Percentiles rank a stretch among this genome's conserved stretches.
Evolutionary conservation across 2,113 vertebrate species (phyloP).

Genomic region (Eublepharis macularius): DNA sequence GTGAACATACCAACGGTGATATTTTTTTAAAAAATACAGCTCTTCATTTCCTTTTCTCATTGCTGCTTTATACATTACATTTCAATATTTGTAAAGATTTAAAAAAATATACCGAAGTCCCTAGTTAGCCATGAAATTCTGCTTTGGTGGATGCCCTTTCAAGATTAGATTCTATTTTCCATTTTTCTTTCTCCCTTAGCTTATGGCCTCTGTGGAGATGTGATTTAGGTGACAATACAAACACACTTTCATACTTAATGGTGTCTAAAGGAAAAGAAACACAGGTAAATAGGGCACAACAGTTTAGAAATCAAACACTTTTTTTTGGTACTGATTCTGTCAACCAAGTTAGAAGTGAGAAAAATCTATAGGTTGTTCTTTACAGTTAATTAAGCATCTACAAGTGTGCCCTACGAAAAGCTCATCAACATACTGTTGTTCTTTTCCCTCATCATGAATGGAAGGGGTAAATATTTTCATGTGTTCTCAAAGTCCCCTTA

Average conservation of each 20-base stretch:
- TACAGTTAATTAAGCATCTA: slow-evolving; percentile 53
- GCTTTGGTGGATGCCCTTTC: slow-evolving; percentile 38
- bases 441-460: not conserved
- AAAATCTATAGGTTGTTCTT: slow-evolving; percentile 51
- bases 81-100: slow-evolving; percentile 46
- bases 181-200: slow-evolving; percentile 37
- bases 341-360: slow-evolving; percentile 32
- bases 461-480: slow-evolving; percentile 1
- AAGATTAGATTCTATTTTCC: slow-evolving; percentile 23
- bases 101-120: slow-evolving; percentile 19
- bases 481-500: not conserved
- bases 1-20: accelerated
- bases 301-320: slow-evolving; percentile 22
- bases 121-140: slow-evolving; percentile 1
- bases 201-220: slow-evolving; percentile 78
- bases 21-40: not conserved
- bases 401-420: slow-evolving; percentile 1
- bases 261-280: slow-evolving; percentile 1
- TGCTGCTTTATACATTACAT: slow-evolving; percentile 31
- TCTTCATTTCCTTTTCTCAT: not conserved
- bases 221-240: slow-evolving; percentile 74
- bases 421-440: slow-evolving; percentile 9
- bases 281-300: slow-evolving; percentile 25
- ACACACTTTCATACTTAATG: slow-evolving; percentile 52
- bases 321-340: slow-evolving; percentile 24